These are phyloP conservation scores for Himalopsyche phryganea DNA, from an alignment of 1,140 invertebrate genomes.

Conservation along the genomic window DNA sequence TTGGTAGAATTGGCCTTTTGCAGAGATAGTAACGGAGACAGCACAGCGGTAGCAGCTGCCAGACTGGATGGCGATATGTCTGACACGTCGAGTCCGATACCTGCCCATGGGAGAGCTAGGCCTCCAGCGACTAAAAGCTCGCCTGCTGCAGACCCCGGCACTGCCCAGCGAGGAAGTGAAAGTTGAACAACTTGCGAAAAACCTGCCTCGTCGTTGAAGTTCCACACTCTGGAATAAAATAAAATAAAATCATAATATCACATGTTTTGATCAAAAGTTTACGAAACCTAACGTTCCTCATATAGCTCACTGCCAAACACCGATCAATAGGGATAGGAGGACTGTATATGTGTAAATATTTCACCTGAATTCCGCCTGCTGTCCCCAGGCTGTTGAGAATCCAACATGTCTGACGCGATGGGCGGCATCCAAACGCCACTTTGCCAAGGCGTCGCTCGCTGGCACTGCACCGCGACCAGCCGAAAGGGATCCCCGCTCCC, in stretches of 20 bases:
- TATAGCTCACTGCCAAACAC: too few relatives aligned
- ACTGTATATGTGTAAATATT: too few relatives aligned
- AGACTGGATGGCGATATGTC: conserved; percentile 34
- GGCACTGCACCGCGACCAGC: conserved; percentile 54
- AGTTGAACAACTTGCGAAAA: conserved; percentile 64
- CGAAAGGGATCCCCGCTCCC: conserved; percentile 55
- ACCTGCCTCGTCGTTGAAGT: conserved; percentile 65
- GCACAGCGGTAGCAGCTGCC: conserved; percentile 39
- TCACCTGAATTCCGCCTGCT: conserved; percentile 61
- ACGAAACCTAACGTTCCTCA: too few relatives aligned
- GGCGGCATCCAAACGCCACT: conserved; percentile 56
- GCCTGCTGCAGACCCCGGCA: conserved; percentile 60
- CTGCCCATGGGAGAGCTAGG: conserved; percentile 52
- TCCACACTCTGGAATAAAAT: conserved; percentile 55
- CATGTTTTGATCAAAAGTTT: background rate
- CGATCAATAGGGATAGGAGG: too few relatives aligned
- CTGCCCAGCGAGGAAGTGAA: conserved; percentile 57
- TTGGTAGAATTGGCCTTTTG: conserved; percentile 21
- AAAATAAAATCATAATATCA: background rate
- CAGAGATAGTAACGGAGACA: conserved; percentile 38
- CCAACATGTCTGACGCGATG: conserved; percentile 58
- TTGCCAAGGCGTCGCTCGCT: conserved; percentile 49
- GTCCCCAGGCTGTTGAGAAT: conserved; percentile 59
- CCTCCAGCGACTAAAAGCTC: conserved; percentile 58
- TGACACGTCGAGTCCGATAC: conserved; percentile 35